Base-by-base conservation (phyloP, 2,113 vertebrate genomes). In the Chaenocephalus aceratus region DNA sequence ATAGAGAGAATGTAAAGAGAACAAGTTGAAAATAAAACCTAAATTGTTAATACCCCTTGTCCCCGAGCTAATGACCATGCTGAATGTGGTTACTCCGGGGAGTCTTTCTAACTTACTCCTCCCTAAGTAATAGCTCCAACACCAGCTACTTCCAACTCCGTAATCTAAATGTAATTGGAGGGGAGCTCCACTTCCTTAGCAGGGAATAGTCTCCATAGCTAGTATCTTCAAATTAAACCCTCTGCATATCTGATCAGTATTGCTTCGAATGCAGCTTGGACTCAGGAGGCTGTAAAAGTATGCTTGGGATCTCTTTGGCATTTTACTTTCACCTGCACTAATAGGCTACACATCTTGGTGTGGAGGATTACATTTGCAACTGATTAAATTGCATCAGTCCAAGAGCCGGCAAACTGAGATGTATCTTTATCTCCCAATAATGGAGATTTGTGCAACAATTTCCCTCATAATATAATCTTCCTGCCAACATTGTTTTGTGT, bases 81-180 rank as follows among this genome's bases (percentile, higher is more conserved):
- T 80, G 81, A 86, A 81, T 80, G 59, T 41, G 51, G 60, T 73
- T 79, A 81, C 89, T 85, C 86, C 52, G 3, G 86, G 86, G 86
- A 86, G 63, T 76, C 79, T 82, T 89, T 78, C 70, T 76, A 90
- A 91, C 88, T 92, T 93, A 86, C 54, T 87, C 83, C 63, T 84
- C 49, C 56, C 78, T 83, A 92, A 92, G 93, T 89, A 92, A 92
- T 74, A 84, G 81, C 79, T 80, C 68, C 30, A 74, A 89, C 64
- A 34, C 61, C 64, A 72, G 68, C 74, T 64, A 75, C 57, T 72
- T 88, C 79, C 53, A 78, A 71, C 75, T 73, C 79, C 77, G 83
- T 92, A 92, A 93, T 93, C 86, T 90, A 84, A 87, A 88, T 85
- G 86, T 92, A 93, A 92, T 92, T 93, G 85, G 82, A 87, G 72